Percentiles rank a stretch among this genome's conserved stretches.
phyloP scores from a whole-genome alignment of 2,888 invertebrate species.

The Campopleginae sp. region DNA sequence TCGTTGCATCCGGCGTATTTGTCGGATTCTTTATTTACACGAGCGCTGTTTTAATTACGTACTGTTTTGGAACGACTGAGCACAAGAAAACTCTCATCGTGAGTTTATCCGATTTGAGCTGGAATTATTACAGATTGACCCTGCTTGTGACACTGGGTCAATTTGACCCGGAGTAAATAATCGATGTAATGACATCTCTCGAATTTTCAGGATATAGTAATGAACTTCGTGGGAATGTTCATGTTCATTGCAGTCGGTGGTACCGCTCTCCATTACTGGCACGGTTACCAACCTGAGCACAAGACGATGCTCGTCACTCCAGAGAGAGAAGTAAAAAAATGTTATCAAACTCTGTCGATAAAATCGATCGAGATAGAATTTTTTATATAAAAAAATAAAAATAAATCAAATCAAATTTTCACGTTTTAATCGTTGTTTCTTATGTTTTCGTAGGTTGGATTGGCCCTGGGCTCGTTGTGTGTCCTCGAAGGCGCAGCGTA shows the following conservation, averaged over 20 bases:
- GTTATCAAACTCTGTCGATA: background rate
- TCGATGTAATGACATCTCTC: background rate
- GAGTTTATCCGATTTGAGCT: constrained; percentile 72
- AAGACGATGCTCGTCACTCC: constrained; percentile 90
- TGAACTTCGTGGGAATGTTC: constrained; percentile 94
- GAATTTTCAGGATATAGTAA: constrained; percentile 91
- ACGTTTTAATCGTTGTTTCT: constrained; percentile 18
- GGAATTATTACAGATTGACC: background rate
- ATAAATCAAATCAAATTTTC: background rate
- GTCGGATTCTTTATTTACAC: constrained; percentile 95
- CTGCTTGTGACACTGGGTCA: background rate
- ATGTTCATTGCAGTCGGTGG: constrained; percentile 94
- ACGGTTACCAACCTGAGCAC: constrained; percentile 93
- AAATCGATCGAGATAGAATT: background rate
- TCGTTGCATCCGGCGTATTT: constrained; percentile 94
- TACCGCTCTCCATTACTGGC: constrained; percentile 95
- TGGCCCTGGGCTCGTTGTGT: constrained; percentile 92
- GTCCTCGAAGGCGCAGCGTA: constrained; percentile 92
- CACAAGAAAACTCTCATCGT: constrained; percentile 89
- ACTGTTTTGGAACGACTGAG: constrained; percentile 91
- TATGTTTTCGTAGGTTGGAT: constrained; percentile 87
- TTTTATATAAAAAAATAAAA: background rate
- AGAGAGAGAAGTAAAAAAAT: constrained; percentile 87
- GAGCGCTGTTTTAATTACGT: constrained; percentile 90
- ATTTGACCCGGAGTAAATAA: background rate